phyloP scores from a whole-genome alignment of 2,113 vertebrate species.

The Morone saxatilis region DNA sequence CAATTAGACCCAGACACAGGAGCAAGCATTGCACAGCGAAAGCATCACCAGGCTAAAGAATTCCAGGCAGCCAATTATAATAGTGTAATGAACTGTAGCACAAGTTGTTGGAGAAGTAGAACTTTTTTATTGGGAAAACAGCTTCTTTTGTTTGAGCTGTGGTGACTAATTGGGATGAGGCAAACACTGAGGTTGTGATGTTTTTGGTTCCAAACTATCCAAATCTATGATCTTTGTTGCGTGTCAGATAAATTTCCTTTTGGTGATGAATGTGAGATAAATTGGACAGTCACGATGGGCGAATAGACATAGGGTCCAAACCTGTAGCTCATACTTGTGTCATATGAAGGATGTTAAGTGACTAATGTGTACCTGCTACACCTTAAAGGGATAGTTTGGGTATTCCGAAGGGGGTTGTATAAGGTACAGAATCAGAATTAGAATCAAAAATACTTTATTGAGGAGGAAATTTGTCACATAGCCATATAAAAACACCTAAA shows the following conservation, averaged over 20 bases:
- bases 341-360: background rate
- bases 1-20: slow-evolving; percentile 37
- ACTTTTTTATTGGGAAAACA: slow-evolving; percentile 22
- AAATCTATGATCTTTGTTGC: slow-evolving; percentile 5
- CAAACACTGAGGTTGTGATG: background rate
- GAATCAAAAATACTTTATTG: too few relatives aligned
- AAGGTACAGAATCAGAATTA: too few relatives aligned
- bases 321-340: background rate
- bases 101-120: slow-evolving; percentile 28
- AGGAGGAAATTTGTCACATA: too few relatives aligned
- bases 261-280: background rate
- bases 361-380: too few relatives aligned
- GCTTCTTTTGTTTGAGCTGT: slow-evolving; percentile 31
- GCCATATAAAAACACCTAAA: too few relatives aligned
- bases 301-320: background rate
- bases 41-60: slow-evolving; percentile 7
- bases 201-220: background rate
- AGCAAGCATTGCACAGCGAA: background rate
- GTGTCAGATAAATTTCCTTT: background rate
- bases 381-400: too few relatives aligned
- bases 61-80: slow-evolving; percentile 52
- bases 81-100: slow-evolving; percentile 53
- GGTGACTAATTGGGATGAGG: background rate
- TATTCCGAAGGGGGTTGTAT: too few relatives aligned
- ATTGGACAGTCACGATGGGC: background rate